Percentiles rank a stretch among this genome's conserved stretches.
Evolutionary conservation across 2,113 vertebrate species (phyloP).

Genomic region (Archocentrus centrarchus): DNA sequence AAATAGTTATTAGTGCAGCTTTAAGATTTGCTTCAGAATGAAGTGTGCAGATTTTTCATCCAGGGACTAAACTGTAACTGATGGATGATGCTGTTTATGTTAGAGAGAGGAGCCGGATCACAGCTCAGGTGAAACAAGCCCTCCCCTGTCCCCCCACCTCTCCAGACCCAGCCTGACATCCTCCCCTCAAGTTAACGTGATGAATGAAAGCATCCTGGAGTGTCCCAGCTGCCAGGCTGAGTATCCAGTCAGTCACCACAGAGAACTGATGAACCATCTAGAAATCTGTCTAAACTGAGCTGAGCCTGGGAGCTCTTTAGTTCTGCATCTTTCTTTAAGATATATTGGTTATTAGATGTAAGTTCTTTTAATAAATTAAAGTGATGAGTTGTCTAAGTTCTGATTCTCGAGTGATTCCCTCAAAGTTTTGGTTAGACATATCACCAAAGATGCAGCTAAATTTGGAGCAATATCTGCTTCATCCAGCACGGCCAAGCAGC

Average conservation of each 20-base stretch:
- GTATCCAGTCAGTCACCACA: conserved; percentile 85
- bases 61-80: background rate
- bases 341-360: background rate
- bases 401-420: background rate
- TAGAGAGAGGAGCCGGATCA: conserved; percentile 76
- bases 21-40: background rate
- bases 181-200: conserved; percentile 62
- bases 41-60: background rate
- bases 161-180: conserved; percentile 17
- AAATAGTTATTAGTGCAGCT: background rate
- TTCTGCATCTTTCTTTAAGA: background rate
- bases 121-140: conserved; percentile 55
- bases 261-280: conserved; percentile 87
- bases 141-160: conserved; percentile 71
- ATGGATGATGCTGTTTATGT: conserved; percentile 14
- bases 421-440: background rate
- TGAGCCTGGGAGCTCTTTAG: background rate
- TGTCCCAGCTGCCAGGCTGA: conserved; percentile 84
- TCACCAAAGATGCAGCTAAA: background rate
- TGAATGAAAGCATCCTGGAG: conserved; percentile 87
- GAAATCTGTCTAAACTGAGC: conserved; percentile 84
- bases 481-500: conserved; percentile 3
- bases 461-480: background rate
- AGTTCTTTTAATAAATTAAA: conserved; percentile 31
- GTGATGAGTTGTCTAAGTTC: background rate